A percentile compares a stretch with the other conserved stretches of the same genome.
Evolutionary conservation across 1,140 invertebrate genomes (phyloP).

Genomic region (Drosophila pseudoananassae): DNA sequence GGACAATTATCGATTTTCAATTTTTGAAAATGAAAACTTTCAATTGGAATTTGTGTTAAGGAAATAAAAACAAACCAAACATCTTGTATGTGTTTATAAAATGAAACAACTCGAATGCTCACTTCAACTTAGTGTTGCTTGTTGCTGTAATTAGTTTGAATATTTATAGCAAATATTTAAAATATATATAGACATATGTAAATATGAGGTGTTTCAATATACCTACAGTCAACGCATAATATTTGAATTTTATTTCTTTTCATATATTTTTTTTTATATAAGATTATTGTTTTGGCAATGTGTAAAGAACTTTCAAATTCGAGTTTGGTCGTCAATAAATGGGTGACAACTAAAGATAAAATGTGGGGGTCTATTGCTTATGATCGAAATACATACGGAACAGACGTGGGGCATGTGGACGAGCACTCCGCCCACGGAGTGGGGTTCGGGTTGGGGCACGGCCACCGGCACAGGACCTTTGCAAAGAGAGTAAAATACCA

Average conservation of each 20-base stretch:
- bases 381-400: constrained; percentile 85
- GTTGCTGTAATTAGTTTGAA: constrained; percentile 64
- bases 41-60: constrained; percentile 33
- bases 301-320: constrained; percentile 49
- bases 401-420: constrained; percentile 95
- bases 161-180: constrained; percentile 61
- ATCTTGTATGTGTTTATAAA: constrained; percentile 10
- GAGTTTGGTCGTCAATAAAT: constrained; percentile 50
- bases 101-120: constrained; percentile 47
- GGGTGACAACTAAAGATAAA: constrained; percentile 68
- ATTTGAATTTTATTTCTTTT: constrained; percentile 27
- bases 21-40: constrained; percentile 36
- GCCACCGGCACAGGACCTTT: constrained; percentile 83
- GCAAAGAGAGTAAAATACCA: constrained; percentile 45
- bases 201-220: constrained; percentile 57
- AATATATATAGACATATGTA: constrained; percentile 23
- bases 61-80: constrained; percentile 17
- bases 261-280: constrained; percentile 11
- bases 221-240: constrained; percentile 74
- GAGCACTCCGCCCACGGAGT: constrained; percentile 92
- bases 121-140: constrained; percentile 55
- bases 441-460: constrained; percentile 87
- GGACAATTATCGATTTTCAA: constrained; percentile 45
- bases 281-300: constrained; percentile 23
- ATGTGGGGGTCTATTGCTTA: constrained; percentile 30